Evolutionary conservation across 2,797 vertebrate species (phyloP), one percentile per base, ranked within the genome.

Genomic region (Sparus aurata): DNA sequence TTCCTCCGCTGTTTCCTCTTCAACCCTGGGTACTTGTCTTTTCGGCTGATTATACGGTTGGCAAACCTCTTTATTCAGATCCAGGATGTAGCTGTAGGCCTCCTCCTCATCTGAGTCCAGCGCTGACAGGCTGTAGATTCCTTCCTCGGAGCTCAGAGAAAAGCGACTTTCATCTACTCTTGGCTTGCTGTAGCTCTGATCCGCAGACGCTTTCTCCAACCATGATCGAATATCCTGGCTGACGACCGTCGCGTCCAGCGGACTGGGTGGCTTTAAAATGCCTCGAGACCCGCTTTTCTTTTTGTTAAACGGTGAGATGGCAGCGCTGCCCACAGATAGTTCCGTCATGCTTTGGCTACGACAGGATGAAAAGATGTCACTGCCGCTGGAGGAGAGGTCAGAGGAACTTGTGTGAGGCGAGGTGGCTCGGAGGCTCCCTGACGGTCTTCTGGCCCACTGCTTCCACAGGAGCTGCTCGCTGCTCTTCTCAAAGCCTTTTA

Each of bases 41-140:
- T 73, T 85, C 5, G 65, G 18, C 23, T 68, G 80, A 67, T 60
- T 65, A 22, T 10, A 57, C 2, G 85, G 77, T 41, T 64, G 84
- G 30, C 83, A 88, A 64, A 91, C 82, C 0, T 92, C 93, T 73
- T 92, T 90, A 61, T 93, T 92, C 5, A 94, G 89, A 55, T 95
- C 91, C 68, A 92, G 84, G 75, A 95, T 83, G 54, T 93, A 95
- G 69, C 89, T 94, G 55, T 87, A 94, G 0, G 87, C 93, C 1
- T 96, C 94, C 43, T 93, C 95, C 54, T 94, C 92, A 1, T 95
- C 93, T 30, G 88, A 95, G 68, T 94, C 94, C 67, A 94, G 75
- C 0, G 47, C 55, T 1, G 91, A 79, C 79, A 94, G 25, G 16
- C 27, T 85, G 65, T 91, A 91, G 69, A 91, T 69, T 43, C 89